These are phyloP conservation scores for Notoglanidium macrostoma DNA, from an alignment of 2,797 vertebrate genomes.

Conservation along the genomic window DNA sequence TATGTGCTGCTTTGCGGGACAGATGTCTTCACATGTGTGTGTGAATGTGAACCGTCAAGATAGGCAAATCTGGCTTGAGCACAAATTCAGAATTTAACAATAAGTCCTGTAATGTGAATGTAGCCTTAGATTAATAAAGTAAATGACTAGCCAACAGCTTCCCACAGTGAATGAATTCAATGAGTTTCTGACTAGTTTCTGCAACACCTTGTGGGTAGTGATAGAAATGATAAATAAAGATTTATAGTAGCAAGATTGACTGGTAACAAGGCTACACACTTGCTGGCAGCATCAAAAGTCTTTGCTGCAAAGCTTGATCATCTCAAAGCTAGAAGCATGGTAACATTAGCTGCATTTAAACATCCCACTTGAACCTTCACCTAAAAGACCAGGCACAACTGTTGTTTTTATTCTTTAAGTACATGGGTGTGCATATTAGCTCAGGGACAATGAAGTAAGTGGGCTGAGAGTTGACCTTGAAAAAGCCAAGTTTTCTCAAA, in stretches of 20 bases:
- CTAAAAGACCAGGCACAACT: neutral
- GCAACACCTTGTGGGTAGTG: slow-evolving; percentile 17
- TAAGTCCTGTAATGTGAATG: no score
- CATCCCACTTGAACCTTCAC: neutral
- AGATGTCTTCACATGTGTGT: no score
- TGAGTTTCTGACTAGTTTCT: neutral
- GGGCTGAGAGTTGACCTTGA: slow-evolving; percentile 57
- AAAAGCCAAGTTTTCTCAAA: slow-evolving; percentile 49
- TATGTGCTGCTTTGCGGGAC: no score
- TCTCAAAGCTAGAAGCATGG: neutral
- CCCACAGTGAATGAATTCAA: neutral
- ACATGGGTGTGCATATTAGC: slow-evolving; percentile 12
- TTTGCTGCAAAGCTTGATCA: slow-evolving; percentile 61
- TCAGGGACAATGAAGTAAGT: slow-evolving; percentile 39
- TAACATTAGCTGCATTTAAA: neutral
- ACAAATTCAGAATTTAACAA: no score
- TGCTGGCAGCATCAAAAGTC: slow-evolving; percentile 61
- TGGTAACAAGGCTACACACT: slow-evolving; percentile 41
- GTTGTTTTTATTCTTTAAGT: neutral
- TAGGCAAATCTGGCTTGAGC: no score
- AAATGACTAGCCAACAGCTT: neutral
- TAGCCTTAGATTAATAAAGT: neutral
- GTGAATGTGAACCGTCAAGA: no score
- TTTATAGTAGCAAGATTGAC: slow-evolving; percentile 50
- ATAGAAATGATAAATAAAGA: slow-evolving; percentile 42